Evolutionary conservation across 2,888 invertebrate genomes (phyloP).

Genomic region (Acanthosepion pharaonis): DNA sequence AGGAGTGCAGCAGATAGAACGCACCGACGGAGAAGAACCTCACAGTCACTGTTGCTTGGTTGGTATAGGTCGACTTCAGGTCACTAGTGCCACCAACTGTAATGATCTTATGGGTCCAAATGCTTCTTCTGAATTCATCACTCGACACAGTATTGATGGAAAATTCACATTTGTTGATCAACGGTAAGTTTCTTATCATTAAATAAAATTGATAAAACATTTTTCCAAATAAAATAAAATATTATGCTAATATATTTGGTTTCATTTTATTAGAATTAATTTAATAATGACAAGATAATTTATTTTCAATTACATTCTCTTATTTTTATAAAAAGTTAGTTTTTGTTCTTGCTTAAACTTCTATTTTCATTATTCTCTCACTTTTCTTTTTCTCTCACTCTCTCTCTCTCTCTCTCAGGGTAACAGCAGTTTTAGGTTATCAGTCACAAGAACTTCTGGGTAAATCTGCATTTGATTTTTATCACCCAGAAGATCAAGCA

Average conservation of each 20-base stretch:
- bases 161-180: conserved; percentile 99
- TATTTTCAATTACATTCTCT: neutral
- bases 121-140: conserved; percentile 88
- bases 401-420: conserved; percentile 76
- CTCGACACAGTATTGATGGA: conserved; percentile 95
- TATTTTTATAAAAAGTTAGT: too few relatives aligned
- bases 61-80: conserved; percentile 96
- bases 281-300: neutral
- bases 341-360: neutral
- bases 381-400: conserved; percentile 49
- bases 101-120: conserved; percentile 89
- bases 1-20: conserved; percentile 88
- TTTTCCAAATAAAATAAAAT: neutral
- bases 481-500: conserved; percentile 96
- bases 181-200: conserved; percentile 75
- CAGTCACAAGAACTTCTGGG: conserved; percentile 95
- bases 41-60: conserved; percentile 96
- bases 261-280: neutral
- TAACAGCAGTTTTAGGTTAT: conserved; percentile 90
- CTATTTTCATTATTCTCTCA: neutral
- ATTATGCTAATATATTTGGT: neutral
- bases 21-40: conserved; percentile 76
- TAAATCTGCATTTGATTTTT: conserved; percentile 96
- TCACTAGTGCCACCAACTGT: conserved; percentile 94
- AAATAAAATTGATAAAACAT: neutral